Evolutionary conservation across 1,140 invertebrate species (phyloP).

Genomic region (Micrasema minimum): DNA sequence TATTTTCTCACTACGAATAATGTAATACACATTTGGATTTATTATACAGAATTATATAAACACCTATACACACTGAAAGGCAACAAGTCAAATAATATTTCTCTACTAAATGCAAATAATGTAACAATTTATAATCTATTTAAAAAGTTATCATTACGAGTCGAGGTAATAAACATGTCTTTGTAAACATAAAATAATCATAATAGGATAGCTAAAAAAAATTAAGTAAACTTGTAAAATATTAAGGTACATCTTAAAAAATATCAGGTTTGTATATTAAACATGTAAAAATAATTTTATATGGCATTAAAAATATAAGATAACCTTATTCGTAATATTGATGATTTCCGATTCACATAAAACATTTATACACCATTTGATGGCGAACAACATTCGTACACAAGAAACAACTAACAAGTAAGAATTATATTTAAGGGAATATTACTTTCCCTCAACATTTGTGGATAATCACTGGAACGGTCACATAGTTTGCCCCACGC

Average conservation of each 20-base stretch:
- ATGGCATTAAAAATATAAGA: conserved; percentile 26
- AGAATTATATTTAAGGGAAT: conserved; percentile 15
- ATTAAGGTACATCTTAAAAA: conserved; percentile 33
- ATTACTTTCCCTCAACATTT: conserved; percentile 24
- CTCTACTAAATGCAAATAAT: conserved; percentile 14
- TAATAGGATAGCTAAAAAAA: conserved; percentile 10
- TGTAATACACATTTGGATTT: conserved; percentile 3
- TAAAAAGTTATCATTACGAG: not conserved
- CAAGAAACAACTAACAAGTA: conserved; percentile 31
- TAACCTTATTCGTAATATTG: conserved; percentile 18
- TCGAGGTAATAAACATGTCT: conserved; percentile 7
- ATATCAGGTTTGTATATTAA: conserved; percentile 36
- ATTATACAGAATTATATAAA: conserved; percentile 3
- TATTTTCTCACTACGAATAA: not conserved
- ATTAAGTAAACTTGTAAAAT: conserved; percentile 24
- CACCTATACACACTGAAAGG: conserved; percentile 1
- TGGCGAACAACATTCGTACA: conserved; percentile 35
- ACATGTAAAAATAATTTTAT: conserved; percentile 35
- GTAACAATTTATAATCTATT: conserved; percentile 5
- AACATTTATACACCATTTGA: conserved; percentile 38
- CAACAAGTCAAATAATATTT: not conserved
- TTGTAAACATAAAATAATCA: conserved; percentile 7
- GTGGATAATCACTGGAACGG: not conserved
- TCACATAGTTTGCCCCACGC: too few relatives aligned
- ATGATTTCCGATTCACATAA: conserved; percentile 19